Percentiles rank a stretch among this genome's conserved stretches.
phyloP scores from a whole-genome alignment of 2,888 invertebrate species.

The Tridacna crocea region DNA sequence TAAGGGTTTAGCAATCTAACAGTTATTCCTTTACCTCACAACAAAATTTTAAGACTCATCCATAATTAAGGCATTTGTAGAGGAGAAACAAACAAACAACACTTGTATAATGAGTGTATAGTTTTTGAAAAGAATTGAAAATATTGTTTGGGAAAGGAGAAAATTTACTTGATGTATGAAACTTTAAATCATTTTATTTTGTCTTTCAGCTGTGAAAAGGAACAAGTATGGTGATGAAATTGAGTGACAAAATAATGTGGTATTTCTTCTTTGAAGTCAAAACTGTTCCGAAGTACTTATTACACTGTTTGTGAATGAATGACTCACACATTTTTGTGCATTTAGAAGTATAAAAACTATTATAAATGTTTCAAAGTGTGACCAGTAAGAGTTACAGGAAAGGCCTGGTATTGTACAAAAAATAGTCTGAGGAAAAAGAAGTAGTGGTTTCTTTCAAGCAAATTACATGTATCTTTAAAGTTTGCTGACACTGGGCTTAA shows the following conservation, averaged over 20 bases:
- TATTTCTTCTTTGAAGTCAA: too few species aligned
- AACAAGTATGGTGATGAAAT: constrained; percentile 26
- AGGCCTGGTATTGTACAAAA: not conserved
- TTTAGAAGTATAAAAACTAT: not conserved
- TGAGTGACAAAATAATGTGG: constrained; percentile 1
- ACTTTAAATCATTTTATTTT: not conserved
- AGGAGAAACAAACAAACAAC: not conserved
- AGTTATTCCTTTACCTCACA: not conserved
- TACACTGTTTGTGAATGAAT: not conserved
- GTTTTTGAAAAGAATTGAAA: not conserved
- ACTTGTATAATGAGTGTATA: not conserved
- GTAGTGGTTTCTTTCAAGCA: not conserved
- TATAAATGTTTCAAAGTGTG: not conserved
- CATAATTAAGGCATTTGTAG: not conserved
- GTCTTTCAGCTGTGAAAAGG: not conserved
- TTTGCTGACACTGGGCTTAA: not conserved
- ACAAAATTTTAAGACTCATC: too few species aligned
- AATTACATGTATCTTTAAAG: too few species aligned
- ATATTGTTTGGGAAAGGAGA: not conserved
- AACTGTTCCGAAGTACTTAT: not conserved
- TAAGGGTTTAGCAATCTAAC: not conserved
- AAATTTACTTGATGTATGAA: too few species aligned
- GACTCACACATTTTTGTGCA: not conserved
- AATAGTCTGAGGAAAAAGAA: not conserved
- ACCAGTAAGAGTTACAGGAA: not conserved